These are phyloP conservation scores for Drosophila robusta DNA, from an alignment of 2,888 invertebrate species.

Conservation along the genomic window DNA sequence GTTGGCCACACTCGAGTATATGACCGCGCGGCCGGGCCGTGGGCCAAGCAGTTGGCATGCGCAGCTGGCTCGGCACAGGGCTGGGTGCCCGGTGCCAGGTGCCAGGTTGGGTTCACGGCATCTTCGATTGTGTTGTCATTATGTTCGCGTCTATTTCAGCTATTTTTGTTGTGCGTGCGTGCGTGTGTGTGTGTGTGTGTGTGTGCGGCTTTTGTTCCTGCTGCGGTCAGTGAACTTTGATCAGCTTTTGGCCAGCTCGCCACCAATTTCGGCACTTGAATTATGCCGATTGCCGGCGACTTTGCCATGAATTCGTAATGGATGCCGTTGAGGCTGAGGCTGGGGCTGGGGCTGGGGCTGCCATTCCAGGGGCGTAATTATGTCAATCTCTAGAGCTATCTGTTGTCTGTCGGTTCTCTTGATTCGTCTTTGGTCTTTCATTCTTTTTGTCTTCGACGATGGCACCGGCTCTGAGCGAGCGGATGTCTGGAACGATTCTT, in stretches of 20 bases:
- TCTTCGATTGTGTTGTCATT: slow-evolving; percentile 71
- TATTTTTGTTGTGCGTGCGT: not conserved
- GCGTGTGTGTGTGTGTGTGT: no score
- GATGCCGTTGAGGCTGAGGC: slow-evolving; percentile 25
- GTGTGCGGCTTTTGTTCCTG: slow-evolving; percentile 44
- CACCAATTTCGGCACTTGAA: slow-evolving; percentile 64
- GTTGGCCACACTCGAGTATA: slow-evolving; percentile 55
- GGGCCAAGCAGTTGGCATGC: slow-evolving; percentile 61
- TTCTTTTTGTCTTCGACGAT: not conserved
- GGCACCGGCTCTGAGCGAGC: slow-evolving; percentile 21
- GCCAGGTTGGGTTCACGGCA: slow-evolving; percentile 19
- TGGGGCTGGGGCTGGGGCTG: slow-evolving; percentile 1
- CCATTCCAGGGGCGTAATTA: slow-evolving; percentile 64
- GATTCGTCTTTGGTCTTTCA: not conserved
- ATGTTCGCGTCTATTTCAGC: slow-evolving; percentile 23
- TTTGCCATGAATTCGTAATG: slow-evolving; percentile 35
- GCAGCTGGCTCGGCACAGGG: slow-evolving; percentile 52
- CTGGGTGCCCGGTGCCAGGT: not conserved
- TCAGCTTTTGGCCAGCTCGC: slow-evolving; percentile 36
- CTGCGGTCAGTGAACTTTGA: slow-evolving; percentile 62
- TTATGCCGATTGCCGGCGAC: slow-evolving; percentile 50
- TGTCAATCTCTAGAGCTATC: slow-evolving; percentile 56
- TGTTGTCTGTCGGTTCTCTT: slow-evolving; percentile 25
- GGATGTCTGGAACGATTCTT: slow-evolving; percentile 44
- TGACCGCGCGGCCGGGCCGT: slow-evolving; percentile 47